These are phyloP conservation scores for Parauchenoglanis ngamensis DNA, from an alignment of 2,797 vertebrate genomes.

Conservation along the genomic window DNA sequence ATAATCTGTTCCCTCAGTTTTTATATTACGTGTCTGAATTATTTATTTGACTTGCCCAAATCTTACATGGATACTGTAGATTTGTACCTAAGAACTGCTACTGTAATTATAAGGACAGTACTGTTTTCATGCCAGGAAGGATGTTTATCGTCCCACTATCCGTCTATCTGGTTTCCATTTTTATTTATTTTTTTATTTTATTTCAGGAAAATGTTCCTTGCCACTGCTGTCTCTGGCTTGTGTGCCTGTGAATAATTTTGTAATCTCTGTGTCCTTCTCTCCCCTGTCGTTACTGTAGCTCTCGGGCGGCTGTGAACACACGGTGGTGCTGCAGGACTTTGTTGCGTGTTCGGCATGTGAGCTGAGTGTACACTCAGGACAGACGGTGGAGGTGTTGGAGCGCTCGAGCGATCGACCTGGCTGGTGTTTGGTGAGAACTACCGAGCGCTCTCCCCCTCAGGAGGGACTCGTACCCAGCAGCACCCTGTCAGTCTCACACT, in stretches of 20 bases:
- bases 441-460: constrained; percentile 85
- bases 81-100: no score
- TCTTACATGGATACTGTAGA: no score
- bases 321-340: constrained; percentile 93
- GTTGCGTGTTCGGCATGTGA: constrained; percentile 81
- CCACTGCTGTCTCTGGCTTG: no score
- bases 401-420: constrained; percentile 87
- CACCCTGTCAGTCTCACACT: constrained; percentile 92
- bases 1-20: no score
- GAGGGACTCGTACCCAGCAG: constrained; percentile 94
- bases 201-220: background rate
- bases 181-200: background rate
- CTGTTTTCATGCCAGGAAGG: no score
- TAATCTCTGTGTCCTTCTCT: background rate
- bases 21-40: no score
- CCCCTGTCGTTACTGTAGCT: constrained; percentile 71
- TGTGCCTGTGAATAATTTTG: background rate
- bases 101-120: no score
- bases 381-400: constrained; percentile 96
- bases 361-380: constrained; percentile 90
- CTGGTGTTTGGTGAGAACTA: constrained; percentile 92
- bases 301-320: constrained; percentile 93
- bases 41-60: no score
- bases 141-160: no score
- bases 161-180: background rate